Base-by-base conservation (phyloP, 2,888 invertebrate species). In the Dimorphilus gyrociliatus region DNA sequence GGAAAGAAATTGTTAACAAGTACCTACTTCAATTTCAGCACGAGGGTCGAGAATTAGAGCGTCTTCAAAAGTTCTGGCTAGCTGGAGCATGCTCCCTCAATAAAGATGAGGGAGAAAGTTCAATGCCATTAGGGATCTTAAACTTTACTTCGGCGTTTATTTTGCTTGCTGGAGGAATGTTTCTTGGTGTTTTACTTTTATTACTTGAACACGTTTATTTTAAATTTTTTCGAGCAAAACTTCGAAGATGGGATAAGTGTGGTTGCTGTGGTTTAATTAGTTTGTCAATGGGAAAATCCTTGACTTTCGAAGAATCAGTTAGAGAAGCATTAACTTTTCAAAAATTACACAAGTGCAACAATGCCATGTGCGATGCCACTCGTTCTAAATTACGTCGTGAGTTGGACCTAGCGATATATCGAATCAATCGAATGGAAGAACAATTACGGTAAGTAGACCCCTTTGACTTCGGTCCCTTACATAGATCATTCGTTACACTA, bases 111-210 rank as follows among this genome's bases (percentile, higher is more conserved):
- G 51, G 50, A 3, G 84, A 85, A 80, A 84, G 61, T 6, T 64
- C 63, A 37, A 56, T 63, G 27, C 64, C 67, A 8, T 47, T 69
- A 23, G 68, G 66, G 24, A 61, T 69, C 27, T 60, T 66, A 63
- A 94, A 97, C 69, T 97, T 97, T 67, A 75, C 92, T 57, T 86
- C 86, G 37, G 94, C 94, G 29, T 97, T 94, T 65, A 71, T 94
- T 34, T 72, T 97, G 39, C 72, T 97, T 32, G 85, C 86, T 73
- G 81, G 81, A 35, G 94, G 94, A 25, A 85, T 94, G 48, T 68
- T 88, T 37, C 68, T 94, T 42, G 85, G 90, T 1, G 78, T 84
- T 1, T 64, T 85, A 16, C 71, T 94, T 32, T 70, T 94, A 37
- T 70, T 81, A 27, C 67, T 88, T 36, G 94, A 97, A 65, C 82